Percentiles rank a stretch among this genome's conserved stretches.
Evolutionary conservation across 2,888 invertebrate genomes (phyloP).

Genomic region (Lumbricus terrestris): DNA sequence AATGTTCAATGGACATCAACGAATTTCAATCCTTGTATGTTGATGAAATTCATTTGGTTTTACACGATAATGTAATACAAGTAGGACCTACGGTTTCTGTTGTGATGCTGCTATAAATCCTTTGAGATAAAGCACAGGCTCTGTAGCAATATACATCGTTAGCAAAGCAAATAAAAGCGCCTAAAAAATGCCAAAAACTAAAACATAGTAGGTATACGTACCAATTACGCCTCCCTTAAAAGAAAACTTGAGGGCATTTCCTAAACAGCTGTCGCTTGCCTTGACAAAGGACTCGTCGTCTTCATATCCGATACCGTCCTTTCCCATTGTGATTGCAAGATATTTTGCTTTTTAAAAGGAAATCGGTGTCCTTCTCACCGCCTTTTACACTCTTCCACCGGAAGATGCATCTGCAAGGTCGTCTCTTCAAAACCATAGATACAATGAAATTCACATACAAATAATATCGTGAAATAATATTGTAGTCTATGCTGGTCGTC

Average conservation of each 20-base stretch:
- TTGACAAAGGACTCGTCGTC: not conserved
- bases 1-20: not conserved
- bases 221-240: not conserved
- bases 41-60: not conserved
- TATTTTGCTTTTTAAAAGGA: not conserved
- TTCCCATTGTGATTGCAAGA: not conserved
- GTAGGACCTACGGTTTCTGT: not conserved
- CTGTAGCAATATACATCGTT: not conserved
- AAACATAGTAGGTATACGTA: not conserved
- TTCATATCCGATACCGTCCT: not conserved
- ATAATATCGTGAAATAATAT: too few relatives aligned
- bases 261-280: not conserved
- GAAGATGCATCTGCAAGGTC: not conserved
- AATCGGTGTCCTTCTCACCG: constrained; percentile 11
- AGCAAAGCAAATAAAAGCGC: not conserved
- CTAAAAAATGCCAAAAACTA: not conserved
- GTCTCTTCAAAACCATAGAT: not conserved
- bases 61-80: not conserved
- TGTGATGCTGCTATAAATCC: not conserved
- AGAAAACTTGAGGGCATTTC: not conserved
- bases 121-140: not conserved
- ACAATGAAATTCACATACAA: not conserved
- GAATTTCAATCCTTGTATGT: not conserved
- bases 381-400: not conserved
- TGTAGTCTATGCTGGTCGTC: too few relatives aligned